Percentiles rank a stretch among this genome's conserved stretches.
These are phyloP conservation scores for Cololabis saira DNA, from an alignment of 2,113 vertebrate species.

Conservation along the genomic window DNA sequence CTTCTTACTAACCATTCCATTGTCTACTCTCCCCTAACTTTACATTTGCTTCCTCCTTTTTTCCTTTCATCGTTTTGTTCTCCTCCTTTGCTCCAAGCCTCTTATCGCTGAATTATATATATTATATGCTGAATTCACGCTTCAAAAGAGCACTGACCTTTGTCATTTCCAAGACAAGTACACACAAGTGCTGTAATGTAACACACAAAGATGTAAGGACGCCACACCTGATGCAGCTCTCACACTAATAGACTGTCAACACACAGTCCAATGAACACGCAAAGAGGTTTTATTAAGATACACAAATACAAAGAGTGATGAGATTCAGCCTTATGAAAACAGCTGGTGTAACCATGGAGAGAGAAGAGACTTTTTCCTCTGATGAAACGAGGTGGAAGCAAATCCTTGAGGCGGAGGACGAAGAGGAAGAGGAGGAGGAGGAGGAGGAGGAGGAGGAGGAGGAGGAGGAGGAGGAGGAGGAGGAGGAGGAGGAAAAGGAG, in stretches of 20 bases:
- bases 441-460: too few species aligned
- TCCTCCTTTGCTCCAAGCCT: conserved; percentile 10
- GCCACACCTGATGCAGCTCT: not conserved
- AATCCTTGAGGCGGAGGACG: conserved; percentile 50
- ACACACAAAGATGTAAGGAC: conserved; percentile 8
- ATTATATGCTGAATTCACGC: conserved; percentile 40
- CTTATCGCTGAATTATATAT: conserved; percentile 33
- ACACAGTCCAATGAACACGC: conserved; percentile 24
- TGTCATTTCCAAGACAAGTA: conserved; percentile 26
- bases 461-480: too few species aligned
- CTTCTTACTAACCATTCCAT: too few species aligned
- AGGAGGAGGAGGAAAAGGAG: too few species aligned
- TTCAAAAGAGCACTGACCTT: conserved; percentile 56
- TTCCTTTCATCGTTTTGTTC: not conserved
- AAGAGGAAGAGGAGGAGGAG: too few species aligned
- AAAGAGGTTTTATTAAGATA: conserved; percentile 34
- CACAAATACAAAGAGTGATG: conserved; percentile 38
- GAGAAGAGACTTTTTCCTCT: conserved; percentile 23
- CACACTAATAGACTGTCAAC: conserved; percentile 21
- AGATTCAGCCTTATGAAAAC: conserved; percentile 56
- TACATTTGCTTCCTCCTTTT: not conserved
- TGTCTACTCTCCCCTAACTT: not conserved
- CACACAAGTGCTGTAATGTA: conserved; percentile 11
- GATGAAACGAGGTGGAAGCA: conserved; percentile 46
- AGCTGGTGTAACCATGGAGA: conserved; percentile 49